These are phyloP conservation scores for Melanotaenia nigrans DNA, from an alignment of 2,797 vertebrate genomes.

Conservation along the genomic window DNA sequence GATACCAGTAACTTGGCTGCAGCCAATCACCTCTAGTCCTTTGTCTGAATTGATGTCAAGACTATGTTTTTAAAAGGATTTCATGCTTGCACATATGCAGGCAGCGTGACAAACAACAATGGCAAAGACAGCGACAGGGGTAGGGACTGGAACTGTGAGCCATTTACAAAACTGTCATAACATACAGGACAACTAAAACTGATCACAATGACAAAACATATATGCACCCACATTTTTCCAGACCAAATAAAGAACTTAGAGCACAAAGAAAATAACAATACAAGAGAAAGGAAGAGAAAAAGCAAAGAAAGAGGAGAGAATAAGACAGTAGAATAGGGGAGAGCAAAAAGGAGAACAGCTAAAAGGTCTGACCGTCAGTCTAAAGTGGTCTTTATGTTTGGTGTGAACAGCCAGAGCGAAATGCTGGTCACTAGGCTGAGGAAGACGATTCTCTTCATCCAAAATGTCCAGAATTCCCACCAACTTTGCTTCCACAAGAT, in stretches of 20 bases:
- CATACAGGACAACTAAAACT: conserved; percentile 18
- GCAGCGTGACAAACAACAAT: conserved; percentile 57
- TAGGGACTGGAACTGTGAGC: conserved; percentile 12
- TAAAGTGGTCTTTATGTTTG: conserved; percentile 97
- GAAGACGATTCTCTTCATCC: conserved; percentile 98
- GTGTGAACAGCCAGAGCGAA: conserved; percentile 91
- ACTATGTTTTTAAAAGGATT: conserved; percentile 63
- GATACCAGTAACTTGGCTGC: conserved; percentile 35
- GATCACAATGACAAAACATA: conserved; percentile 39
- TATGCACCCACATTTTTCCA: conserved; percentile 6
- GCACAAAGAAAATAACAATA: conserved; percentile 31
- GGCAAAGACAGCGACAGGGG: conserved; percentile 33
- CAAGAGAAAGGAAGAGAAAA: conserved; percentile 4
- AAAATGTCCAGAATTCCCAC: conserved; percentile 95
- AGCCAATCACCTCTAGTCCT: conserved; percentile 44
- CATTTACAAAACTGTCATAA: conserved; percentile 41
- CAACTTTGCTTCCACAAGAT: conserved; percentile 95
- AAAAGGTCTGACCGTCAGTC: conserved; percentile 88
- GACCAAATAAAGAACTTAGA: conserved; percentile 25
- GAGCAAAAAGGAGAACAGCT: conserved; percentile 1
- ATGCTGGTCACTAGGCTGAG: conserved; percentile 95
- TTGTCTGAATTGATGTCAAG: conserved; percentile 53
- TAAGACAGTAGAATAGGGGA: neutral
- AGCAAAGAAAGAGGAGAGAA: neutral
- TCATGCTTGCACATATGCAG: conserved; percentile 55